Base-by-base conservation (phyloP, 2,888 invertebrate species). In the Patella ulyssiponensis region DNA sequence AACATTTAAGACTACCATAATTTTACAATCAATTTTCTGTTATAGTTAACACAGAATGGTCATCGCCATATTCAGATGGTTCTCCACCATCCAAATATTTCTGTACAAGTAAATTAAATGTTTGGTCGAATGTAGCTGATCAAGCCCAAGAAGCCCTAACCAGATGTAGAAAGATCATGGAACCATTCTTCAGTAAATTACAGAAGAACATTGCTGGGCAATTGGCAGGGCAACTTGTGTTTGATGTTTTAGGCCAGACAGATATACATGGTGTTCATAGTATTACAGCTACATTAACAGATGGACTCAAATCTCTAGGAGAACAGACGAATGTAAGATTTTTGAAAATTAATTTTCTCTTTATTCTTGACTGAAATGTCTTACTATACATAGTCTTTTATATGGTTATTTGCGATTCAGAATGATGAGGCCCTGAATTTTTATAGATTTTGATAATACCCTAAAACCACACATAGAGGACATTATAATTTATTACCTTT, bases 41-140 rank as follows among this genome's bases (percentile, higher is more conserved):
- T 84, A n/a, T 85, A 91, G 90, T 90, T 20, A 88, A 89, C 80
- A 88, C 88, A 72, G 89, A 90, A 20, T 90, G 90, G 91, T 81
- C 87, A 79, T 76, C 85, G 17, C 84, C 85, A 9, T 88, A 88
- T 69, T 85, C 84, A 54, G 84, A 86, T n/a, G 84, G 84, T 20
- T 58, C 82, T 11, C 90, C 90, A 15, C 88, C 90, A 1, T 73
- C 79, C 44, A 83, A 84, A 76, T 91, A 91, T 81, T 91, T 91
- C 85, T 89, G 89, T 81, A 79, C 81, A 64, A 88, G 87, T 78
- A 90, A 90, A 79, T 83, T 91, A 33, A 87, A 85, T 70, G 86
- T 89, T 51, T 91, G 91, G 91, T 85, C 87, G 69, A 88, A 87
- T 77, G 86, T 86, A 3, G 91, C 91, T 7, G 89, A 90, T 77